These are phyloP conservation scores for Disparrhopalites patrizii DNA, from an alignment of 2,888 invertebrate species.

Conservation along the genomic window DNA sequence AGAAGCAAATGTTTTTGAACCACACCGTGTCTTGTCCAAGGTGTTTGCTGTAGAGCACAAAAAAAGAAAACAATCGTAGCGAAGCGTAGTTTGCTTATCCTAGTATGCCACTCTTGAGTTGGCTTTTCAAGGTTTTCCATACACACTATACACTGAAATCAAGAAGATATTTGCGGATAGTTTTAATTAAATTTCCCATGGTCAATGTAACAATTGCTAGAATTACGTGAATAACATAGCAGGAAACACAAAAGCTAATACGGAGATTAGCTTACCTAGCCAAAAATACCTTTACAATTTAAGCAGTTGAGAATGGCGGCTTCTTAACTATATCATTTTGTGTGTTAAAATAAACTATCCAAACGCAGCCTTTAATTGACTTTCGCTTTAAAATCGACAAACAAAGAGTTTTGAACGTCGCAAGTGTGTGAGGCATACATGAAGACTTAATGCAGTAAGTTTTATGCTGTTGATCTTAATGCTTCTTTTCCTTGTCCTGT, in stretches of 20 bases:
- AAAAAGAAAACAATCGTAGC: neutral
- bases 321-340: neutral
- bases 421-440: too few species aligned
- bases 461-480: too few species aligned
- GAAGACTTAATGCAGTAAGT: too few species aligned
- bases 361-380: neutral
- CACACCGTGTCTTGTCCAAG: neutral
- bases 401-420: too few species aligned
- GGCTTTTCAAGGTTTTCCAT: constrained; percentile 17
- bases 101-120: neutral
- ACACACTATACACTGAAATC: neutral
- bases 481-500: too few species aligned
- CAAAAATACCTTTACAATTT: too few species aligned
- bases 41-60: constrained; percentile 1
- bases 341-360: neutral
- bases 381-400: neutral
- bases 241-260: too few species aligned
- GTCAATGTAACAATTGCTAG: constrained; percentile 17
- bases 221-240: too few species aligned
- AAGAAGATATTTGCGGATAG: constrained; percentile 17
- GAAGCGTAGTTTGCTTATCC: neutral
- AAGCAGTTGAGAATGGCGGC: too few species aligned
- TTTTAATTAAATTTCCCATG: constrained; percentile 23
- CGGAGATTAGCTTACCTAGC: too few species aligned
- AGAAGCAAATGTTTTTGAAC: neutral